Conservation (phyloP, 2,113 vertebrate genomes). For the Balaenoptera acutorostrata region DNA sequence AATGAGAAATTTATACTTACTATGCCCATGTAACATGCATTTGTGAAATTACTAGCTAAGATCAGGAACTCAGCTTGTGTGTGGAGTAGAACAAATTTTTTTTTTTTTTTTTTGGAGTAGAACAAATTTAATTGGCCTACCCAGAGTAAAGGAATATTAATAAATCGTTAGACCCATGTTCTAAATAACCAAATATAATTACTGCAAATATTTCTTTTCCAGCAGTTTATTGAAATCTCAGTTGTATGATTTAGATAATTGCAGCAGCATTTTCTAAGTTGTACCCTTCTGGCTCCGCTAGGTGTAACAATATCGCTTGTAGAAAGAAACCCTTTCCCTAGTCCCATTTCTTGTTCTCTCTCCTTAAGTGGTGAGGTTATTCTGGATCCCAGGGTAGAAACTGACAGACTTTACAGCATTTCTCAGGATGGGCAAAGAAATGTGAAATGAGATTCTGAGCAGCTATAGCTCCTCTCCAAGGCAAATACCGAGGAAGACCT, state of each 20-base stretch:
- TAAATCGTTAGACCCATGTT: not conserved
- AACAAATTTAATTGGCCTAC: not conserved
- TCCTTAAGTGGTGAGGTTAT: not conserved
- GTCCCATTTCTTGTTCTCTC: not conserved
- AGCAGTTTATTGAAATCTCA: not conserved
- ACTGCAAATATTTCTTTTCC: not conserved
- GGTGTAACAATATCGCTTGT: constrained; percentile 17
- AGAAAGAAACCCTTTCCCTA: constrained; percentile 1
- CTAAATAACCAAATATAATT: not conserved
- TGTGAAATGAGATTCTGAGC: not conserved
- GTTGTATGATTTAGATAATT: not conserved
- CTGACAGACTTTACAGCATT: constrained; percentile 21
- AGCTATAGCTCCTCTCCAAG: not conserved
- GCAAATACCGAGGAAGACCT: not conserved
- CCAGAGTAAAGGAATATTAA: not conserved
- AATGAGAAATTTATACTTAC: constrained; percentile 12
- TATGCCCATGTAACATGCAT: not conserved
- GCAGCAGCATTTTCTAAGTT: not conserved
- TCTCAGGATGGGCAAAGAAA: constrained; percentile 14
- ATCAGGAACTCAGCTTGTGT: constrained; percentile 24
- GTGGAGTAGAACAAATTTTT: not conserved
- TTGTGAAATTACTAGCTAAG: constrained; percentile 26
- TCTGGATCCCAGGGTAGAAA: constrained; percentile 19
- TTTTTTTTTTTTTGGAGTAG: not conserved
- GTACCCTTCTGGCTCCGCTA: not conserved